Evolutionary conservation across 2,797 vertebrate genomes (phyloP).

Genomic region (Acipenser transmontanus): DNA sequence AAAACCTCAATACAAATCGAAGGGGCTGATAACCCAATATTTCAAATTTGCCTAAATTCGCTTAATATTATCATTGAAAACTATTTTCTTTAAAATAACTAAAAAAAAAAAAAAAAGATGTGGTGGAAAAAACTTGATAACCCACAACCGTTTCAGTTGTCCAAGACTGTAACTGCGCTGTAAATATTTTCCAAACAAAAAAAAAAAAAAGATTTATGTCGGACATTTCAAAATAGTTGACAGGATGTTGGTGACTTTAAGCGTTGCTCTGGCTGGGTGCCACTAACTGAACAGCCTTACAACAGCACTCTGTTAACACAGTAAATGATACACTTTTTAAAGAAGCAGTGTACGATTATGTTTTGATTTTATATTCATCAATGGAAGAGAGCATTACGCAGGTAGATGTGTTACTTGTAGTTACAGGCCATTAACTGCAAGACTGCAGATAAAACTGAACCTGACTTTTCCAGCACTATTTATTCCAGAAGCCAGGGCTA

Average conservation of each 20-base stretch:
- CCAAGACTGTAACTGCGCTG: not conserved
- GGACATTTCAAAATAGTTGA: no score
- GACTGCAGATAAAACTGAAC: not conserved
- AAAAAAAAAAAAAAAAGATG: no score
- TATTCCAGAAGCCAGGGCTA: no score
- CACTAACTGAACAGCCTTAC: not conserved
- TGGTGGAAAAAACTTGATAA: no score
- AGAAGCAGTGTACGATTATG: no score
- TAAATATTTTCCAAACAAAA: no score
- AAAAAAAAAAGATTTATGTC: no score
- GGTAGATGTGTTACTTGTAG: not conserved
- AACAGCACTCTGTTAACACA: no score
- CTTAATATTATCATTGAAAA: not conserved
- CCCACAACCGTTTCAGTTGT: not conserved
- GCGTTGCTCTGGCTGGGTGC: not conserved
- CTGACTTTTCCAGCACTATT: not conserved
- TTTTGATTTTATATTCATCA: no score
- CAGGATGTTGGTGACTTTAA: not conserved
- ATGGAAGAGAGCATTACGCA: no score
- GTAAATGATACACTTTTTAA: no score
- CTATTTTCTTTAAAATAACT: not conserved
- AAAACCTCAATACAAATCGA: not conserved
- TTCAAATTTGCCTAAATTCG: not conserved
- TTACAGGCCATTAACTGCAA: not conserved
- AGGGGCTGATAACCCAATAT: not conserved